Evolutionary conservation across 2,888 invertebrate species (phyloP), one percentile per base, ranked within the genome.

Genomic region (Aleiodes testaceus): DNA sequence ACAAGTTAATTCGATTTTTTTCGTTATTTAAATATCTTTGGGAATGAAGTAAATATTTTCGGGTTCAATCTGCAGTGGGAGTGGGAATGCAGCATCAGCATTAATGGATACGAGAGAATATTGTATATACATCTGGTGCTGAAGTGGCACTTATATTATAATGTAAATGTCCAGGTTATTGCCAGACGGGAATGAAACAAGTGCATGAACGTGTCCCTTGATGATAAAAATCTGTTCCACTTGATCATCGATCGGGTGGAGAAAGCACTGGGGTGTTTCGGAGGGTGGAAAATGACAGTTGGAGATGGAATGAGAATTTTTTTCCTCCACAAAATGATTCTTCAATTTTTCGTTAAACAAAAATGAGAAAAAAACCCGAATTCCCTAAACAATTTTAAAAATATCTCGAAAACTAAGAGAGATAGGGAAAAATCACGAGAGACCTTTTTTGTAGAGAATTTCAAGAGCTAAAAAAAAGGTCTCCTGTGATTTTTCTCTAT

Each of bases 111-210:
- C 66, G 49, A 64, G 20, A 69, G 66, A 65, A 73, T 75, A 74
- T 74, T 72, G 66, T 67, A 73, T 75, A 74, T 74, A 73, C 75
- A 74, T 68, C 70, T 72, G 74, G 71, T 47, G 69, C 53, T 74
- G 49, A 52, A 72, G 70, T 64, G 74, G 69, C 78, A 36, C 76
- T 79, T 72, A 77, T 76, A 84, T 84, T 84, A 83, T 83, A 79
- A 82, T 82, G 84, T 80, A 82, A 84, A 84, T 82, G 80, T 79
- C 76, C 73, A 76, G 55, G 74, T 82, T 82, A 81, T 82, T 81
- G 81, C 75, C 80, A 79, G 79, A 78, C 80, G 78, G 76, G 59
- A 68, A 63, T 70, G 65, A 70, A 65, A 49, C 66, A 70, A 72
- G 66, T 61, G 72, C 47, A 42, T 72, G 65, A 70, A 74, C 74